Evolutionary conservation across 1,140 invertebrate species (phyloP), one percentile per base, ranked within the genome.

Genomic region (Propsilocerus akamusi): DNA sequence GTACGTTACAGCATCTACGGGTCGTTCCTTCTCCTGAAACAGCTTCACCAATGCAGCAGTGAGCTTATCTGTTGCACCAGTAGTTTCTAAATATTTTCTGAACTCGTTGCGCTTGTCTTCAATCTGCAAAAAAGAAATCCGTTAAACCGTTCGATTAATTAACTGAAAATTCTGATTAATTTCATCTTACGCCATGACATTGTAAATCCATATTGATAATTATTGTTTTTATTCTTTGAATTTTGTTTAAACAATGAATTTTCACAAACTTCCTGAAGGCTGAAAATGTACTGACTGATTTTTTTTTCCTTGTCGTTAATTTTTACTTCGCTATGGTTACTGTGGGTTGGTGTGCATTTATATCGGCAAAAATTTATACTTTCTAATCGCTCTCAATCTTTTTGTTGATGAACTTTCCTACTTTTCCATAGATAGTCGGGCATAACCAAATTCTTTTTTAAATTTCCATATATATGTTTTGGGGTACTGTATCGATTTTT

Each of bases 31-130:
- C 65, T 94, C 87, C 68, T 94, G 88, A 66, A 94, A 95, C 1
- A 96, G 68, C 53, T 78, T 80, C 3, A 88, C 79, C n/a, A 89
- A 68, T 41, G 87, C 84, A 72, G 89, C 89, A 5, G 89, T 93
- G 2, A 95, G 62, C 10, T 83, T 81, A 71, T 94, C 89, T 71
- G 94, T 80, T 26, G 94, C 86, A 7, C 91, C 91, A 51, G 82
- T 77, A 59, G 86, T 80, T 67, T 95, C 90, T 54, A 96, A 69
- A 67, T 94, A 94, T 56, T 86, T 86, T 49, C 90, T 74, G 62
- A 92, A 95, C 60, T 95, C 89, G 66, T 94, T 89, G 50, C 87
- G 75, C 69, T 94, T 94, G 5, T 81, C 81, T 69, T 93, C 88
- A 58, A 82, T 77, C 81, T 85, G 53, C 50, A 71, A 69, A 41